Evolutionary conservation across 1,140 invertebrate genomes (phyloP), one percentile per base, ranked within the genome.

Genomic region (Chionoecetes opilio): DNA sequence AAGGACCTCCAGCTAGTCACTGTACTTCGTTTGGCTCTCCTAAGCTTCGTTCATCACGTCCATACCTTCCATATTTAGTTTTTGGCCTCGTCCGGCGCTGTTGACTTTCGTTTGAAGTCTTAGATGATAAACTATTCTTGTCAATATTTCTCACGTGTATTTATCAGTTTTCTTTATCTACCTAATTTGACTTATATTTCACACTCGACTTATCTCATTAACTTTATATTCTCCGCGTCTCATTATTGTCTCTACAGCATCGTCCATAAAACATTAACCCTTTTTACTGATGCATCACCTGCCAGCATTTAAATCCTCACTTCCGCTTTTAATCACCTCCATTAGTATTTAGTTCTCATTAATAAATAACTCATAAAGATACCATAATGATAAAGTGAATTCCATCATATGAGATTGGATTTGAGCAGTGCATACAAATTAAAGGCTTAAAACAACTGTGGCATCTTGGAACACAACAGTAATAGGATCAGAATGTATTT

Each of bases 21-120:
- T 53, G 41, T 53, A 32, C 87, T 93, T 93, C 92, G 92, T 35
- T 87, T 85, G 38, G 29, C 84, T 53, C 41, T 82, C 87, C 34
- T 87, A 87, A 53, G 11, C 87, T 93, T 93, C 92, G 92, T 34
- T 93, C 92, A 93, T 93, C 35, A 38, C 75, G 75, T 38, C 75
- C 1, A 21, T 21, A 38, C 38, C 35, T 46, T n/a, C 31, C 82
- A 41, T 29, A 31, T 38, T 82, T 38, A 82, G 35, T 26, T 82
- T 85, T 21, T 26, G 29, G 38, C n/a, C 37, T 86, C 63, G n/a
- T 5, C 26, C 0, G 63, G 63, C 63, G 11, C 8, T 75, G 63
- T 75, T 75, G n/a, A 75, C n/a, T 75, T 75, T 75, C 63, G 6
- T 75, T 75, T 6, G 26, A n/a, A 3, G 63, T n/a, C n/a, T 75